A percentile compares a stretch with the other conserved stretches of the same genome.
These are phyloP conservation scores for Trogon melanurus DNA, from an alignment of 2,113 vertebrate species.

Conservation along the genomic window DNA sequence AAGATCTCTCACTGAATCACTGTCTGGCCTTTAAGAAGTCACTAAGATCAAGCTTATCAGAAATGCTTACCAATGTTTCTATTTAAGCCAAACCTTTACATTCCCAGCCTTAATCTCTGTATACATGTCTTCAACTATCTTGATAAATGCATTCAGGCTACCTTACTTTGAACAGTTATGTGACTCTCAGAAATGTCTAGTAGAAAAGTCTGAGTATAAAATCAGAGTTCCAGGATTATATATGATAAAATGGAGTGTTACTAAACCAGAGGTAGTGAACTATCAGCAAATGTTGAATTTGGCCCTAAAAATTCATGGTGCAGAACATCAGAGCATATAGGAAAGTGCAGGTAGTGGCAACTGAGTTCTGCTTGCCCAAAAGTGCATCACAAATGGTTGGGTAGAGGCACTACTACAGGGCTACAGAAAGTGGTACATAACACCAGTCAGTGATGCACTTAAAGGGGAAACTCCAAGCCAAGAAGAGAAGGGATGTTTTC, in stretches of 20 bases:
- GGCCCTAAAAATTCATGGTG: neutral
- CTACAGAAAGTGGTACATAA: neutral
- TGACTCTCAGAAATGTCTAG: neutral
- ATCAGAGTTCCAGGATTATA: neutral
- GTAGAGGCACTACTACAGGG: rapidly evolving
- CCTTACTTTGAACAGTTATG: neutral
- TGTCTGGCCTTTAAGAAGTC: neutral
- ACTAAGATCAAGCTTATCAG: neutral
- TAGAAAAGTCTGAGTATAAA: neutral
- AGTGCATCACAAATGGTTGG: neutral
- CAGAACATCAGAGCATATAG: neutral
- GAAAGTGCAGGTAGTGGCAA: neutral
- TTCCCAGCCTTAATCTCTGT: neutral
- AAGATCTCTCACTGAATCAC: neutral
- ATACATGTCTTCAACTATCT: neutral
- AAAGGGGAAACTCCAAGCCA: neutral
- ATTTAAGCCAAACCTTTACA: neutral
- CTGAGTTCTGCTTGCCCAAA: neutral
- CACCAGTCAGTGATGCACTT: neutral
- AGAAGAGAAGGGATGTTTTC: neutral
- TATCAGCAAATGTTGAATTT: neutral
- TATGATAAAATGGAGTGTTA: neutral
- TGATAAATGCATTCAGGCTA: neutral
- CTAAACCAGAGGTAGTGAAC: neutral
- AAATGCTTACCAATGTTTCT: neutral